These are phyloP conservation scores for Cryptoprocta ferox DNA, from an alignment of 2,797 vertebrate species.

Conservation along the genomic window DNA sequence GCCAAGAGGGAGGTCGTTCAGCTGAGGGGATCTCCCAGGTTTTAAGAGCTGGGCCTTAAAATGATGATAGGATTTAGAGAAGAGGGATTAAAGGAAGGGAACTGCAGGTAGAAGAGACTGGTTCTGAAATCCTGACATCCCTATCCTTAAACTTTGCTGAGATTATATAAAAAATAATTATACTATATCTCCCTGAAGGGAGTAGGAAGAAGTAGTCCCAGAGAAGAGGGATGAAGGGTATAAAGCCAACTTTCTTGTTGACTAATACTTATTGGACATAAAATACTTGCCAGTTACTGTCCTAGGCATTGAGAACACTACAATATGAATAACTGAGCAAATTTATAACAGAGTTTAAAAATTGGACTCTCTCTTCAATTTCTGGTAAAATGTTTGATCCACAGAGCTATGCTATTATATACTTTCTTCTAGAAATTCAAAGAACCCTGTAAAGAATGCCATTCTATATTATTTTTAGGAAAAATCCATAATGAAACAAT, in stretches of 20 bases:
- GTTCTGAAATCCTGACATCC: not conserved
- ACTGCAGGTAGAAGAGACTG: not conserved
- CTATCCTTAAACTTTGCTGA: not conserved
- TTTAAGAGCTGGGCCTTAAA: slow-evolving; percentile 30
- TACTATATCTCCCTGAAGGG: not conserved
- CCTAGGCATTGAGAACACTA: not conserved
- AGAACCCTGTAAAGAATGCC: slow-evolving; percentile 37
- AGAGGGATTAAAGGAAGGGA: not conserved
- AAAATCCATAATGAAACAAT: slow-evolving; percentile 43
- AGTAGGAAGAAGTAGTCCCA: not conserved
- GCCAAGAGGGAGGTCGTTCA: not conserved
- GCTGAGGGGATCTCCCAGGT: not conserved
- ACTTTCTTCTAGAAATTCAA: slow-evolving; percentile 25
- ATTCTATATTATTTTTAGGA: slow-evolving; percentile 50
- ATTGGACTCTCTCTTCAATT: not conserved
- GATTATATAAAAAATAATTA: slow-evolving; percentile 2
- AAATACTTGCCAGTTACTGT: slow-evolving; percentile 20
- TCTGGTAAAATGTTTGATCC: slow-evolving; percentile 18
- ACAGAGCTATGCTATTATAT: not conserved
- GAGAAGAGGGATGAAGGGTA: slow-evolving; percentile 23
- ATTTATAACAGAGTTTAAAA: slow-evolving; percentile 34
- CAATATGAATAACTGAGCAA: slow-evolving; percentile 3
- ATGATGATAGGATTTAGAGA: not conserved
- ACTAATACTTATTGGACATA: not conserved
- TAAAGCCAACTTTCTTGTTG: not conserved